Evolutionary conservation across 2,113 vertebrate species (phyloP).

Genomic region (Narcine bancroftii): DNA sequence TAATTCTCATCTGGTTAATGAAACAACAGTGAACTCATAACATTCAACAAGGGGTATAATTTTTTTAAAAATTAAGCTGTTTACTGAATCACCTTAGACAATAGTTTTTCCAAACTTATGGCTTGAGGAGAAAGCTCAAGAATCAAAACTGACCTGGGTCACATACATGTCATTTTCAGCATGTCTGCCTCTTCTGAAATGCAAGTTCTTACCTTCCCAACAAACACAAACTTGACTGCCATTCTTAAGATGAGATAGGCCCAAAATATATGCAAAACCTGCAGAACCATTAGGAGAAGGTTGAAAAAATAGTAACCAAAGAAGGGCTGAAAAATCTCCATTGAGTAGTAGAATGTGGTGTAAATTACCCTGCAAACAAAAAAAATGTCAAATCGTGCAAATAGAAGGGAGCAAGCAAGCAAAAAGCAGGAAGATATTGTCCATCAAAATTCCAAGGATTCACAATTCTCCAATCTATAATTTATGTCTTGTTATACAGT

Average conservation of each 20-base stretch:
- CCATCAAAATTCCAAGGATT: neutral
- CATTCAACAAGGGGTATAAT: neutral
- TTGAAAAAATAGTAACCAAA: conserved; percentile 84
- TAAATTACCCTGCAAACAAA: conserved; percentile 61
- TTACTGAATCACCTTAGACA: neutral
- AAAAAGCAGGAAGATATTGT: neutral
- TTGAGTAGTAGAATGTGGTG: conserved; percentile 63
- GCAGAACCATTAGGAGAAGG: conserved; percentile 65
- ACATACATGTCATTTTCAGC: no score
- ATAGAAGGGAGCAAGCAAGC: neutral
- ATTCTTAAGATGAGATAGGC: conserved; percentile 80
- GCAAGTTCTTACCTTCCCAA: conserved; percentile 67
- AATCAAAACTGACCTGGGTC: neutral
- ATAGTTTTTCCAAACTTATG: neutral
- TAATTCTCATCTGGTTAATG: neutral
- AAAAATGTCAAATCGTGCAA: neutral
- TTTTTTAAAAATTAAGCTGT: neutral
- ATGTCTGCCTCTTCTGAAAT: neutral
- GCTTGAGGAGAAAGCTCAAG: neutral
- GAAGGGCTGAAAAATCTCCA: conserved; percentile 64
- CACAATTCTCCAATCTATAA: neutral
- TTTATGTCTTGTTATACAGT: neutral
- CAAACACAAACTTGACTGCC: conserved; percentile 66
- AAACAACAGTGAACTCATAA: neutral
- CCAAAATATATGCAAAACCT: conserved; percentile 84